Evolutionary conservation across 2,113 vertebrate species (phyloP).

Genomic region (Orientallactaga bullata): DNA sequence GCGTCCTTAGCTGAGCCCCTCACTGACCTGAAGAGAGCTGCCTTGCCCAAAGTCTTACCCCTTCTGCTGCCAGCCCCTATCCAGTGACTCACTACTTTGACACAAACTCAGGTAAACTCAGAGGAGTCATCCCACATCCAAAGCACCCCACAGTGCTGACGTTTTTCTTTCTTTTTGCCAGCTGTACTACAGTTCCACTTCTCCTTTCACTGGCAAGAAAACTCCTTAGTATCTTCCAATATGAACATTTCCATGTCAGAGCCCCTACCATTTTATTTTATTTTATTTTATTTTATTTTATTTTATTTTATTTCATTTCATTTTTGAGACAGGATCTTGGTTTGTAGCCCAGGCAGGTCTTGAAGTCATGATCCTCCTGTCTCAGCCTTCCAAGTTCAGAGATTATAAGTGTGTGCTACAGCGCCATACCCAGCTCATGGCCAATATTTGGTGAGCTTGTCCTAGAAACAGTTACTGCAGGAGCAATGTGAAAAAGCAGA

Average conservation of each 20-base stretch:
- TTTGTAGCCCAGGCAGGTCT: neutral
- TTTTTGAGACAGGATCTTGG: neutral
- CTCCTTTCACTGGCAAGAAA: neutral
- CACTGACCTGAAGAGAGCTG: neutral
- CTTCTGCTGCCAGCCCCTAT: neutral
- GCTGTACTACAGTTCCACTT: neutral
- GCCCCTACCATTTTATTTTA: too few species aligned
- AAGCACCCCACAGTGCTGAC: neutral
- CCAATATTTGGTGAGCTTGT: neutral
- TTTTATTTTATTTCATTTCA: too few species aligned
- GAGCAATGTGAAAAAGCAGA: neutral
- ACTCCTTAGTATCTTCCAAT: neutral
- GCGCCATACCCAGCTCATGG: neutral
- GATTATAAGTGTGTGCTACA: neutral
- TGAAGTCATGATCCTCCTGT: neutral
- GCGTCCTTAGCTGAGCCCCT: neutral
- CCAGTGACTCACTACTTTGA: neutral
- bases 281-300: too few species aligned
- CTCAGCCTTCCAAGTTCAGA: neutral
- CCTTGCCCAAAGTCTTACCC: neutral
- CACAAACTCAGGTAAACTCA: neutral
- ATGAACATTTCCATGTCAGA: neutral
- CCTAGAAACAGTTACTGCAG: neutral
- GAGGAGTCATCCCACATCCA: neutral
- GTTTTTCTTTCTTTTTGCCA: neutral